A percentile compares a stretch with the other conserved stretches of the same genome.
These are phyloP conservation scores for Fukomys damarensis DNA, from an alignment of 2,113 vertebrate genomes.

Conservation along the genomic window DNA sequence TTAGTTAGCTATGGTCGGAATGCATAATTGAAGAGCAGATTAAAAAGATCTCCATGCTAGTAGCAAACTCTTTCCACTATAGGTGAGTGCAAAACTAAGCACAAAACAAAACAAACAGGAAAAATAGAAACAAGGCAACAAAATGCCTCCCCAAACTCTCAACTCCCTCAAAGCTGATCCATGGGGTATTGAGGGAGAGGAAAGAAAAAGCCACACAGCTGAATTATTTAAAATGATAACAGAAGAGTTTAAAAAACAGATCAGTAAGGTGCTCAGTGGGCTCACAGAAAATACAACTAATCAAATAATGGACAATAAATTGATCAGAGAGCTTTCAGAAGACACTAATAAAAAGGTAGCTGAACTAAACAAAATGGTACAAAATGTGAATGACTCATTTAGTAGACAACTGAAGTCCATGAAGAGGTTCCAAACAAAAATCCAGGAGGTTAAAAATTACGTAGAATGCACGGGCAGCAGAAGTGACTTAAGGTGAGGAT, in stretches of 20 bases:
- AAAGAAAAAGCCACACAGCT: not conserved
- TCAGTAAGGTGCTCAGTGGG: not conserved
- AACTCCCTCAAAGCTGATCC: not conserved
- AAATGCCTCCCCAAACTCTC: not conserved
- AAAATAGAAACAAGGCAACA: not conserved
- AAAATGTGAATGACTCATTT: not conserved
- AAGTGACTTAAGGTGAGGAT: not conserved
- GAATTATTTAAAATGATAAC: not conserved
- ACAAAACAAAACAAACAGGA: not conserved
- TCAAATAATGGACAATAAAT: not conserved
- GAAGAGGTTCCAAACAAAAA: not conserved
- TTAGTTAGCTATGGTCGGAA: not conserved
- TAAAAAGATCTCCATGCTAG: not conserved
- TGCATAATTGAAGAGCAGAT: not conserved
- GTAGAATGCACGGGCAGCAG: not conserved
- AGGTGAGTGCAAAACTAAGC: not conserved
- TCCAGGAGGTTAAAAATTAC: not conserved
- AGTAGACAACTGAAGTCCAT: not conserved
- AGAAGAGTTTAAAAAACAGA: not conserved
- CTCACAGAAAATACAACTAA: not conserved
- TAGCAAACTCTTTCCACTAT: not conserved
- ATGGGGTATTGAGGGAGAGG: not conserved
- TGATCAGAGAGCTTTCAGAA: not conserved
- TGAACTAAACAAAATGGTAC: not conserved
- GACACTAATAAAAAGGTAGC: not conserved